Percentiles rank a stretch among this genome's conserved stretches.
phyloP scores from a whole-genome alignment of 1,140 invertebrate species.

The Drosophila lacertosa region DNA sequence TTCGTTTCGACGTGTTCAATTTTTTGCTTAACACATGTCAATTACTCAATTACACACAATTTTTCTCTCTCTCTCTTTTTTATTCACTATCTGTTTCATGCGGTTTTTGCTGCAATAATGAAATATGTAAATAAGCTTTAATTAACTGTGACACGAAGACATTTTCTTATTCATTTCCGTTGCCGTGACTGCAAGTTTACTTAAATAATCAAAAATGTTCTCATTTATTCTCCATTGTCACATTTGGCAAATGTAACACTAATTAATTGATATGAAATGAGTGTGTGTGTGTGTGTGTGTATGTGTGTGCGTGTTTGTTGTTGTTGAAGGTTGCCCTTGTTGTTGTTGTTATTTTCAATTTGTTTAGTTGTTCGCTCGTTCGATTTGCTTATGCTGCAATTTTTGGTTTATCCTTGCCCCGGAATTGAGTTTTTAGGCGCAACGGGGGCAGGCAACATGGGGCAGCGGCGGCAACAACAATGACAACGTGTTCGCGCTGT shows the following conservation, averaged over 20 bases:
- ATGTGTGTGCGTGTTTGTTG: neutral
- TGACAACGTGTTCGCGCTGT: slow-evolving; percentile 16
- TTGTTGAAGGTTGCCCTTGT: neutral
- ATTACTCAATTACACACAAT: too few relatives aligned
- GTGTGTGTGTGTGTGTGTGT: neutral
- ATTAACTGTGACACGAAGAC: too few relatives aligned
- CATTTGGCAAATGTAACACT: slow-evolving; percentile 10
- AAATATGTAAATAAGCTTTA: too few relatives aligned
- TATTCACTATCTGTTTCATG: too few relatives aligned
- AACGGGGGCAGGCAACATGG: neutral
- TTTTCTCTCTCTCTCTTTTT: too few relatives aligned
- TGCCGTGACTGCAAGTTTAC: too few relatives aligned
- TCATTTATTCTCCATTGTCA: neutral
- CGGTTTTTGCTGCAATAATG: too few relatives aligned
- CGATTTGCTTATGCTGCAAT: slow-evolving; percentile 60
- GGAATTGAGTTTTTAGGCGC: slow-evolving; percentile 36
- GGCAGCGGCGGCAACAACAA: slow-evolving; percentile 13
- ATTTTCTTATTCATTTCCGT: too few relatives aligned
- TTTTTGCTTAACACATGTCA: too few relatives aligned
- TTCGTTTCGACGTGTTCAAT: too few relatives aligned
- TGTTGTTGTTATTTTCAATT: slow-evolving; percentile 18
- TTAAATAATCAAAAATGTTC: too few relatives aligned
- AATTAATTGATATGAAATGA: slow-evolving; percentile 34
- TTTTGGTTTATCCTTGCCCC: slow-evolving; percentile 67
- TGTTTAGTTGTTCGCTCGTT: slow-evolving; percentile 40